These are phyloP conservation scores for Atlantisia rogersi DNA, from an alignment of 2,113 vertebrate species.

Conservation along the genomic window DNA sequence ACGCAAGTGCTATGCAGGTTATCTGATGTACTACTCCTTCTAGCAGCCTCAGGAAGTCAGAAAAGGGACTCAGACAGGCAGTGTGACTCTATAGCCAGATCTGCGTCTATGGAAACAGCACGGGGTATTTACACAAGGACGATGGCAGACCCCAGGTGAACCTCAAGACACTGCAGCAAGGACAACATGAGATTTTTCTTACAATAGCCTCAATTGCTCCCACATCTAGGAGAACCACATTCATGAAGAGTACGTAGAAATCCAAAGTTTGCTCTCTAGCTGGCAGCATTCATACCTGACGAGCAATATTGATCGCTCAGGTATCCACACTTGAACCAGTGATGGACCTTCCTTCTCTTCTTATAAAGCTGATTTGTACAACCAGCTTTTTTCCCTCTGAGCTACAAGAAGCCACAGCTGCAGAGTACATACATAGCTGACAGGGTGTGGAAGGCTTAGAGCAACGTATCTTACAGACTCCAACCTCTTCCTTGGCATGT, in stretches of 20 bases:
- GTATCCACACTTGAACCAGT: not conserved
- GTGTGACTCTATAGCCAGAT: not conserved
- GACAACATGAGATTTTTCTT: not conserved
- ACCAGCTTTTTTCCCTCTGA: not conserved
- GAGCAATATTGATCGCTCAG: not conserved
- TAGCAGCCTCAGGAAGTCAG: not conserved
- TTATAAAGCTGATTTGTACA: not conserved
- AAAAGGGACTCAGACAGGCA: not conserved
- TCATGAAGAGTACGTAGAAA: not conserved
- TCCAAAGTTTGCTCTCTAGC: not conserved
- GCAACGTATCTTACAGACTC: not conserved
- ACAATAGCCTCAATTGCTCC: not conserved
- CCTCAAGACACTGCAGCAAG: not conserved
- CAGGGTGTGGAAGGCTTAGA: not conserved
- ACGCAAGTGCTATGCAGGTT: not conserved
- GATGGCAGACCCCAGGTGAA: not conserved
- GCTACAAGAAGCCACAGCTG: not conserved
- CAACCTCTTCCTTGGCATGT: not conserved
- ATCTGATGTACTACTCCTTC: not conserved
- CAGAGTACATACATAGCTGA: not conserved
- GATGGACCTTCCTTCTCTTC: not conserved
- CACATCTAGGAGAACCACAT: not conserved
- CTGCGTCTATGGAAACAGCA: not conserved
- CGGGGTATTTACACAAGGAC: not conserved
- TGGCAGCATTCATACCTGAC: not conserved